phyloP scores from a whole-genome alignment of 64 coral and sea anemone species.

The Stichodactyla mertensii region DNA sequence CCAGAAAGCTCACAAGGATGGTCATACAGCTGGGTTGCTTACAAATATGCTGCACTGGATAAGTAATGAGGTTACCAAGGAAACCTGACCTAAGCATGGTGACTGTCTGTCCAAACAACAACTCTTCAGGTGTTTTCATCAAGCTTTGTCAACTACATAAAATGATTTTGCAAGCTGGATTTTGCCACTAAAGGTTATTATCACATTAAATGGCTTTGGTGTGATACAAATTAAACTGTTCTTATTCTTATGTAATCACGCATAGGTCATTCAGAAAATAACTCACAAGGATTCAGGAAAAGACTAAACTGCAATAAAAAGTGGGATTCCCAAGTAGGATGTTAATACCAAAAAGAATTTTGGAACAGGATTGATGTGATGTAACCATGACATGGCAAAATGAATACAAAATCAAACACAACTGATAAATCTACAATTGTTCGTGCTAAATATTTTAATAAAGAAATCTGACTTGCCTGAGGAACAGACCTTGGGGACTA shows the following conservation, averaged over 20 bases:
- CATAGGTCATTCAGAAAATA: not conserved
- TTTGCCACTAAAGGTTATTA: not conserved
- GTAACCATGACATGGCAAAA: not conserved
- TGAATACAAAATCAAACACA: not conserved
- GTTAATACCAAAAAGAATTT: not conserved
- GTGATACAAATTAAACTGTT: not conserved
- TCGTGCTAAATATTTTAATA: not conserved
- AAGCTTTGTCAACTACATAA: not conserved
- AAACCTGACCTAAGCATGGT: not conserved
- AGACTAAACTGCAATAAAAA: not conserved
- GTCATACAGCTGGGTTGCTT: no score
- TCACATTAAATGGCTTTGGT: not conserved
- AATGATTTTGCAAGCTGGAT: not conserved
- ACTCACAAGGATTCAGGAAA: not conserved
- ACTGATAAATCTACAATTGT: not conserved
- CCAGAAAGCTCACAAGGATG: no score
- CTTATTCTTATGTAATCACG: not conserved
- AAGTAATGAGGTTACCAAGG: no score
- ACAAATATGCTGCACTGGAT: no score
- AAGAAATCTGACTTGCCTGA: not conserved
- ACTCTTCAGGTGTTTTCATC: not conserved
- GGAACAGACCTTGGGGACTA: not conserved
- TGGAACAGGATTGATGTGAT: not conserved
- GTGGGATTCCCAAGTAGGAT: not conserved
- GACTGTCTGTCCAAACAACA: not conserved